Evolutionary conservation across 2,888 invertebrate genomes (phyloP), one percentile per base, ranked within the genome.

Genomic region (Sympetrum striolatum): DNA sequence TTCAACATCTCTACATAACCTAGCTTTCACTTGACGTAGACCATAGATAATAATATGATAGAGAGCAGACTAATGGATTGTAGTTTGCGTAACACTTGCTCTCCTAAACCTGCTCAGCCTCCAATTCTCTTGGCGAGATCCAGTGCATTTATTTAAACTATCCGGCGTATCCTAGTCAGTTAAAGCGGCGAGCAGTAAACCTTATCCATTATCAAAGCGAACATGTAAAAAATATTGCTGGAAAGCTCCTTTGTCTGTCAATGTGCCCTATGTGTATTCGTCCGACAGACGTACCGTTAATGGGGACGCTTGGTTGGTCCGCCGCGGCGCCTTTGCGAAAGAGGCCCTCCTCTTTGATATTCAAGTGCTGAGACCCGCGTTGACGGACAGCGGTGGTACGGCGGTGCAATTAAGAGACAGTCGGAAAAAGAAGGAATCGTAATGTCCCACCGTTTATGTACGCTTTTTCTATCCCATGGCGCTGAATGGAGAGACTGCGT

Each of bases 331-430:
- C 60, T 37, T 60, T 37, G 58, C 58, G 22, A 35, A 35, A 44
- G 31, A 15, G 53, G 53, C 39, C 58, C 18, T 10, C n/a, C 86
- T 60, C 60, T 86, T 86, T 64, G 35, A 60, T 73, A 73, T 73
- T 73, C 73, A 25, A 25, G 73, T 73, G 73, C 73, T 25, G 25
- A 2, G 25, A 2, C 22, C 44, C 2, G n/a, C n/a, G 37, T 31
- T 60, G 86, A 86, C 64, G 58, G 86, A 86, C 86, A 37, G 86
- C 37, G 58, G 60, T 60, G 86, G 58, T 53, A 86, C 86, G 37
- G 86, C 37, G 58, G 60, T 37, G 86, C 58, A 86, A 86, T 86
- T 86, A 86, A 86, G 60, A 86, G 86, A 58, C 22, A n/a, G 60
- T 37, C 86, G 86, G 22, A 60, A 48, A 58, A 82, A 18, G 35